Evolutionary conservation across 2,888 invertebrate species (phyloP), one percentile per base, ranked within the genome.

Genomic region (Bugulina stolonifera): DNA sequence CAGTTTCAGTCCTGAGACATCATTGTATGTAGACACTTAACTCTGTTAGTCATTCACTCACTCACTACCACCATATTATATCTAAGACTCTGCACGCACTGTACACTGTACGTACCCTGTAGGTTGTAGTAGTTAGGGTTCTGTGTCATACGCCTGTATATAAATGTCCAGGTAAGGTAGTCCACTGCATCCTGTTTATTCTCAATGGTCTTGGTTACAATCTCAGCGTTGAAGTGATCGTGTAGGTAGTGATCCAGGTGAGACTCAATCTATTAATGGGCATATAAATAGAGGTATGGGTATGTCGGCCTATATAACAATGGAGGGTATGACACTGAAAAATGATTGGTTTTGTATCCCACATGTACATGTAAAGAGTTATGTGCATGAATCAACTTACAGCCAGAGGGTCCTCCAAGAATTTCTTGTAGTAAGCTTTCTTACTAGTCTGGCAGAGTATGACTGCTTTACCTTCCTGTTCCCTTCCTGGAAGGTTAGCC

Each of bases 171-270:
- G 0, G 99, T 99, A 27, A 99, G 87, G 81, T 99, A 99, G 87
- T 99, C 99, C 0, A 99, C 98, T 0, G 98, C 98, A 82, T 99
- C 99, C 84, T 99, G 99, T 82, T 99, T 99, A 87, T 99, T 99
- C 86, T 99, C 99, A 78, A 99, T 95, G 0, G 98, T 99, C 85
- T 98, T 98, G 0, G 99, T 99, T 0, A 99, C 98, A 73, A 99
- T 96, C 87, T 99, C 99, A 0, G 99, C 99, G 86, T 99, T 99
- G 85, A 99, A 95, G 86, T 99, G 99, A 86, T 99, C 99, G 85
- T 99, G 98, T 1, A 99, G 88, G 75, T 94, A 89, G 81, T 98
- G 98, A 87, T 99, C 98, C 78, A 99, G 87, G 85, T 99, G 98
- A 76, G 96, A 97, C 89, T 91, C 79, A 72, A 77, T 32, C 64